Evolutionary conservation across 2,888 invertebrate genomes (phyloP).

Genomic region (Orthosia gothica): DNA sequence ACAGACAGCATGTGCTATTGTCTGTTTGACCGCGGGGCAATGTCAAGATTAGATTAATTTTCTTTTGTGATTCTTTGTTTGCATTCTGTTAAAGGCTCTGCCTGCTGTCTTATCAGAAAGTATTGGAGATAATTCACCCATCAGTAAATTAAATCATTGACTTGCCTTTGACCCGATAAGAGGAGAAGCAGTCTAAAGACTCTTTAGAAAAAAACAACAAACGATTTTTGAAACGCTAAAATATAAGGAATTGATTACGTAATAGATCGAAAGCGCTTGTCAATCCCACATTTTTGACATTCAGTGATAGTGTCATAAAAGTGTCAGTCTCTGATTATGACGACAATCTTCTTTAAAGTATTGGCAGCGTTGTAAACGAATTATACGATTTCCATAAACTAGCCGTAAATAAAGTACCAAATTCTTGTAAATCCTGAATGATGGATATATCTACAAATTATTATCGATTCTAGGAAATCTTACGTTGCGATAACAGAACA

Average conservation of each 20-base stretch:
- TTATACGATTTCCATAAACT: too few relatives aligned
- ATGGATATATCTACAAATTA: background rate
- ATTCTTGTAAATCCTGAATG: background rate
- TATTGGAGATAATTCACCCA: background rate
- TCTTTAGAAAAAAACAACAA: too few relatives aligned
- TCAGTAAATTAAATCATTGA: background rate
- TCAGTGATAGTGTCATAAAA: too few relatives aligned
- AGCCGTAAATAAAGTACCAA: too few relatives aligned
- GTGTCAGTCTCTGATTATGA: too few relatives aligned
- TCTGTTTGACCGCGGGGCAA: slow-evolving; percentile 70
- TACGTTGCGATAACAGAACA: background rate
- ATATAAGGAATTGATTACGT: too few relatives aligned
- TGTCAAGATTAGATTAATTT: slow-evolving; percentile 70
- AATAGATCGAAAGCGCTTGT: too few relatives aligned
- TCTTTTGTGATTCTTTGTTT: slow-evolving; percentile 18
- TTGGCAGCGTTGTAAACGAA: too few relatives aligned
- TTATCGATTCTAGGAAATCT: background rate
- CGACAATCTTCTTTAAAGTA: too few relatives aligned
- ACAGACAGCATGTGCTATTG: slow-evolving; percentile 54
- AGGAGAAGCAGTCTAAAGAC: background rate
- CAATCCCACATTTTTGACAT: too few relatives aligned
- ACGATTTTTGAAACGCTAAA: too few relatives aligned
- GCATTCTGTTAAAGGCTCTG: background rate
- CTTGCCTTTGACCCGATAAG: too few relatives aligned
- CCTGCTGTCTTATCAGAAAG: background rate